Conservation (phyloP, 2,797 vertebrate genomes). For the Catharus ustulatus region DNA sequence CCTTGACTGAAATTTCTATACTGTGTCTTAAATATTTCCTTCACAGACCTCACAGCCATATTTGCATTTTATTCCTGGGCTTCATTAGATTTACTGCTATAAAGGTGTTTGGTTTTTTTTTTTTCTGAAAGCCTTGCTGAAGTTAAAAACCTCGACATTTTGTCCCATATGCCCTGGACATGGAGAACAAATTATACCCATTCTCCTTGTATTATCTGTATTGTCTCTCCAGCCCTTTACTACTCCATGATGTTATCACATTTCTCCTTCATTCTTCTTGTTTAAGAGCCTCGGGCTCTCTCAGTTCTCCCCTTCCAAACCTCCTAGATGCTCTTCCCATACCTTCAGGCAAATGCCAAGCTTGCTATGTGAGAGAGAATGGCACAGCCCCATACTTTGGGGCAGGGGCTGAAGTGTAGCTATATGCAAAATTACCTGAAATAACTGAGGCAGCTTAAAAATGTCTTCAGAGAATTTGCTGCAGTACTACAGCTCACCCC, state of each 20-base stretch:
- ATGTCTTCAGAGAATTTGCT: not conserved
- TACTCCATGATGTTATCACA: not conserved
- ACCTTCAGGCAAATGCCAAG: slow-evolving; percentile 17
- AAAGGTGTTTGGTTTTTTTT: not conserved
- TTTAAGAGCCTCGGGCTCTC: not conserved
- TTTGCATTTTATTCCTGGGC: not conserved
- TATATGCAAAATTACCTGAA: not conserved
- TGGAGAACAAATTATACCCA: not conserved
- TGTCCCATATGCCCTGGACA: not conserved
- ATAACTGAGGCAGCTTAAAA: not conserved
- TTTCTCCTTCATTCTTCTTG: not conserved
- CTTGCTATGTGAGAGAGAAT: not conserved
- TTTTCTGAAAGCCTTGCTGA: not conserved
- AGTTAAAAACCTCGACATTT: not conserved
- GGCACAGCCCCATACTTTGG: not conserved
- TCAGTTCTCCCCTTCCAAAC: not conserved
- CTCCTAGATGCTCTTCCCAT: not conserved
- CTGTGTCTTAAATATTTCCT: not conserved
- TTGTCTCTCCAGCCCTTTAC: not conserved
- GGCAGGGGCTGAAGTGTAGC: not conserved
- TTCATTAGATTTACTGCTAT: not conserved
- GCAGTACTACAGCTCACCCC: not conserved
- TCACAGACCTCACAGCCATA: not conserved
- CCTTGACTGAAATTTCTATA: not conserved
- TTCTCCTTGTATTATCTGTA: not conserved